phyloP scores from a whole-genome alignment of 2,113 vertebrate species.

The Mus spicilegus region DNA sequence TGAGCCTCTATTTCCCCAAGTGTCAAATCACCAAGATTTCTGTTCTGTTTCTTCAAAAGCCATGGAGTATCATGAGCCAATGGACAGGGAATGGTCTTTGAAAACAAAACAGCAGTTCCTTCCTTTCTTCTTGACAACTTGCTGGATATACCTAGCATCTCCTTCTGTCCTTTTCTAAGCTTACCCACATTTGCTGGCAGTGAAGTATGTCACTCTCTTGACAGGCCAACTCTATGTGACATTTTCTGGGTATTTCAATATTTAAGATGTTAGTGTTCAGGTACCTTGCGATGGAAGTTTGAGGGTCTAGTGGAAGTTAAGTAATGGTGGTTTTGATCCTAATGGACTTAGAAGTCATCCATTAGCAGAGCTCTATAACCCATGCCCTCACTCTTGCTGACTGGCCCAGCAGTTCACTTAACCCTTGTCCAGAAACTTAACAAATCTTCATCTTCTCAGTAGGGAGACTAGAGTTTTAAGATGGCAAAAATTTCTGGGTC shows the following conservation, averaged over 20 bases:
- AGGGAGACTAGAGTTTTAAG: background rate
- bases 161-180: background rate
- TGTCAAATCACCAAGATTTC: constrained; percentile 6
- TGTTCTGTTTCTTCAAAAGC: background rate
- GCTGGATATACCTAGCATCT: background rate
- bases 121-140: background rate
- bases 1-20: background rate
- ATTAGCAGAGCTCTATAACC: background rate
- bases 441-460: background rate
- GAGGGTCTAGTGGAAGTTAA: background rate
- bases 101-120: background rate
- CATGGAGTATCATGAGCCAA: background rate
- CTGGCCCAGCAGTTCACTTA: background rate
- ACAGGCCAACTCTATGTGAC: background rate
- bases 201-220: background rate
- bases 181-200: background rate
- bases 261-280: constrained; percentile 25
- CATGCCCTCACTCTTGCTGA: background rate
- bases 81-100: background rate
- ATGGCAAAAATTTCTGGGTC: background rate
- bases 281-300: background rate
- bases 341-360: background rate
- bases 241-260: background rate
- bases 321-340: background rate
- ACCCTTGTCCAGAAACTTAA: background rate